phyloP scores from a whole-genome alignment of 2,113 vertebrate species.

The Globicephala melas region DNA sequence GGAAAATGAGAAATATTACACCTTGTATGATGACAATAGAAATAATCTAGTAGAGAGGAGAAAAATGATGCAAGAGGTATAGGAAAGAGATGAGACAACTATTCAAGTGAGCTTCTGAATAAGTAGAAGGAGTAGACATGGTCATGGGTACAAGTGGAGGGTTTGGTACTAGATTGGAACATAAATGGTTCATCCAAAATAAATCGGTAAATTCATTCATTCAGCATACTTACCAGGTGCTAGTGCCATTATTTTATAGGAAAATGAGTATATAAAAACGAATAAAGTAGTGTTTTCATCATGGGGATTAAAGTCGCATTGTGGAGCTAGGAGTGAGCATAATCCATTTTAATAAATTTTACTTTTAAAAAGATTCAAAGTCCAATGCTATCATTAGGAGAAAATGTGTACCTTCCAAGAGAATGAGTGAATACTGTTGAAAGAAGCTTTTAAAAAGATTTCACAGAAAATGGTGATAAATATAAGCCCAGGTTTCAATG shows the following conservation, averaged over 20 bases:
- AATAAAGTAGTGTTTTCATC: background rate
- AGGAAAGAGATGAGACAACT: background rate
- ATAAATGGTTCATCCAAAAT: background rate
- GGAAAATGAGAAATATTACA: background rate
- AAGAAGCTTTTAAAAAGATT: background rate
- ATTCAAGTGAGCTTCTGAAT: background rate
- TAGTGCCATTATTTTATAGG: background rate
- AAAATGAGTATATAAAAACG: background rate
- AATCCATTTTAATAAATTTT: background rate
- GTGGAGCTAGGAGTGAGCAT: background rate
- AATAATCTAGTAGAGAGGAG: background rate
- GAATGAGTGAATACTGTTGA: background rate
- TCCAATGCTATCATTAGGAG: background rate
- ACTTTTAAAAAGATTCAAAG: background rate
- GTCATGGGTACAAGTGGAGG: no score
- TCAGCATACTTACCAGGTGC: background rate
- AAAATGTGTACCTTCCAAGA: background rate
- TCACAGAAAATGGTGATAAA: background rate
- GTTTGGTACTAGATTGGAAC: background rate
- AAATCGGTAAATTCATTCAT: background rate
- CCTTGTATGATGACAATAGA: background rate
- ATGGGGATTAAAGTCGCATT: background rate
- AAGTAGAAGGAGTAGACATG: background rate
- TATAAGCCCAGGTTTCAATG: background rate
- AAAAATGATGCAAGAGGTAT: background rate